Evolutionary conservation across 2,113 vertebrate genomes (phyloP).

Genomic region (Empidonax alnorum): DNA sequence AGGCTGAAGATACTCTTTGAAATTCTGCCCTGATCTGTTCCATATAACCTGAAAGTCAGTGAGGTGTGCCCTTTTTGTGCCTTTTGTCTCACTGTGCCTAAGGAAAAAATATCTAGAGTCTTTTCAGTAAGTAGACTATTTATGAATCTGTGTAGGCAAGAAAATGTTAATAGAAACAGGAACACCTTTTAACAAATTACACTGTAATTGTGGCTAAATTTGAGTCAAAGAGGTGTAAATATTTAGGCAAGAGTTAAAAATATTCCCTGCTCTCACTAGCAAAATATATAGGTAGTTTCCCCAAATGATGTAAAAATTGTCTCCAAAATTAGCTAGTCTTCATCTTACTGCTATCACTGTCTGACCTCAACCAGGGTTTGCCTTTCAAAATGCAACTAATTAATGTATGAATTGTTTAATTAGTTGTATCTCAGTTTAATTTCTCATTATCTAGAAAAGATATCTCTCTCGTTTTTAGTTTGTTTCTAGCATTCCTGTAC

Average conservation of each 20-base stretch:
- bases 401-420: neutral
- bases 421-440: neutral
- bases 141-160: conserved; percentile 41
- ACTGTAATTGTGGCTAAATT: conserved; percentile 17
- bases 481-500: neutral
- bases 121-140: conserved; percentile 22
- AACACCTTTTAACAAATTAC: neutral
- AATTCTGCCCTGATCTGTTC: neutral
- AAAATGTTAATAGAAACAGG: conserved; percentile 11
- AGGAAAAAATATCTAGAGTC: neutral
- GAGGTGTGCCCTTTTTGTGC: neutral
- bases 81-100: neutral
- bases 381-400: neutral
- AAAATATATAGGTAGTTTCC: neutral
- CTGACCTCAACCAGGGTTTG: neutral
- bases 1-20: neutral
- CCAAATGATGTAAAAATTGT: neutral
- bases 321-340: neutral
- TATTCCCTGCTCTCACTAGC: neutral
- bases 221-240: conserved; percentile 19
- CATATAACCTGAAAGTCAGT: neutral
- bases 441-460: neutral
- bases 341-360: neutral
- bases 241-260: conserved; percentile 46
- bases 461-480: neutral